Base-by-base conservation (phyloP, 2,888 invertebrate genomes). In the Agrotis segetum region DNA sequence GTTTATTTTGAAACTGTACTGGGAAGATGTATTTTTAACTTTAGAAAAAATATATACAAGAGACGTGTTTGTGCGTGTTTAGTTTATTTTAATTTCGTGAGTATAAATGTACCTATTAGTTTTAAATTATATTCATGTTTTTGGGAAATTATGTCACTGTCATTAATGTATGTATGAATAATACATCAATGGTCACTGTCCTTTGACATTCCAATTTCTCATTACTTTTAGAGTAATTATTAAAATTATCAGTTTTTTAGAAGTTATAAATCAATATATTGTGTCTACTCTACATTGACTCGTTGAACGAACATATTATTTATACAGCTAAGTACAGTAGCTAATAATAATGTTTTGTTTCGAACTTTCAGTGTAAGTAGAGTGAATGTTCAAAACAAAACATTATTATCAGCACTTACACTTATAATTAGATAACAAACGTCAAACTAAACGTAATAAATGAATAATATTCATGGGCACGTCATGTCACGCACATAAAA, bases 401-500 rank as follows among this genome's bases (percentile, higher is more conserved):
- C 49, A 67, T 64, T 40, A 58, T 55, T 68, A 73, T 78, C 77
- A 79, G 71, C 64, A 21, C 65, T 61, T 40, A 74, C 63, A 66
- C 47, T 56, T 55, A 65, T 77, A 77, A 81, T 74, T 77, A 73
- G 71, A 79, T 72, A 71, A 70, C 61, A 24, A 73, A 79, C 63
- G 61, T 75, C 47, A 72, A 74, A 77, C 67, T 77, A 74, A 81
- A 79, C 64, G 63, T 79, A 77, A 77, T 84, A 79, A 76, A 77
- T 53, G 61, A 77, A 85, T 82, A 74, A 75, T 82, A 87, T 87
- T 83, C 82, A 84, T 80, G 69, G 75, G 80, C 72, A 83, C 80
- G 85, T 81, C 77, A 80, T 83, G 88, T 84, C 87, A 90, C 82
- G 86, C 85, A 87, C 81, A 79, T 82, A 86, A 88, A 87, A 85